Base-by-base conservation (phyloP, 2,888 invertebrate genomes). In the Acanthosepion pharaonis region DNA sequence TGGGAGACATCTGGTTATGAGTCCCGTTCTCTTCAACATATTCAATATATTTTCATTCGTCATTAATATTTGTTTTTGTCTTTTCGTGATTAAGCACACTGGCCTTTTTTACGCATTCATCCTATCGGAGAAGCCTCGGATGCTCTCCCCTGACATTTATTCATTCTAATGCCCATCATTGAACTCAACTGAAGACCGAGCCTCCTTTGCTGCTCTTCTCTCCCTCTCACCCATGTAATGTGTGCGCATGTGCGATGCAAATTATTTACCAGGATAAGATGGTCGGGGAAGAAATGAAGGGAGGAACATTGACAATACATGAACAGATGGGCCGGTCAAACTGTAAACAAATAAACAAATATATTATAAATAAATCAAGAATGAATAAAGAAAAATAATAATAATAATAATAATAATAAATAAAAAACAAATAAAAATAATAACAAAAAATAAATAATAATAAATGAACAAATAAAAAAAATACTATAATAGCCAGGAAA, bases 281-380 rank as follows among this genome's bases (percentile, higher is more conserved):
- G 78, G 11, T n/a, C n/a, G 11, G n/a, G 11, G 78, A 15, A 1
- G 64, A 8, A 5, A 8, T 64, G 15, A 33, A 5, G n/a, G 78
- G 42, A n/a, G n/a, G 11, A n/a, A 33, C 78, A 0, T n/a, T n/a
- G 9, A n/a, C 78, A 78, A 78, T 78, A 78, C 78, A 5, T n/a
- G 78, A 78, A 78, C 78, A 78, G 78, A 78, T 78, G 78, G 78
- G 78, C 78, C 11, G 78, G n/a, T 78, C 78, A 78, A n/a, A 78
- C 78, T n/a, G 78, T 78, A 78, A 78, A 78, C 78, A 78, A 78
- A 78, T 78, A 78, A 78, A 78, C 78, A 78, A 78, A 78, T n/a
- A 78, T n/a, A 78, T 78, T 78, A 78, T n/a, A 78, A 33, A 78
- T 78, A 78, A 78, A 78, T 78, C 78, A 78, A 78, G n/a, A 78